phyloP scores from a whole-genome alignment of 2,888 invertebrate species.

The Gordius sp. region DNA sequence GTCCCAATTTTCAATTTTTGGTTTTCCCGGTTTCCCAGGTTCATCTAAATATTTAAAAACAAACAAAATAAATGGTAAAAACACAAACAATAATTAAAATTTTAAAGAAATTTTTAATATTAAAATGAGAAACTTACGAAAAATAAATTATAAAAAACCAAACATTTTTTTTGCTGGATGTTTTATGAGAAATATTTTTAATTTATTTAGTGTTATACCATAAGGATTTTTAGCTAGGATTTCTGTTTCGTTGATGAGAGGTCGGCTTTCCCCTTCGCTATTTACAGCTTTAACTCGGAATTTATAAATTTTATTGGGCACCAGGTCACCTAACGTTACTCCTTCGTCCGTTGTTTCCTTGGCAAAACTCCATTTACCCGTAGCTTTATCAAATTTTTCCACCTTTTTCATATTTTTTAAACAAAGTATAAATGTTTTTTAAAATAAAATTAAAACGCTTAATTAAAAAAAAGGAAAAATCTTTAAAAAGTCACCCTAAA shows the following conservation, averaged over 20 bases:
- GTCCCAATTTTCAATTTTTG: constrained; percentile 72
- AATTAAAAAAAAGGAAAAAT: too few species aligned
- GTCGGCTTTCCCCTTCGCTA: constrained; percentile 85
- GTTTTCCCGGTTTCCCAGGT: constrained; percentile 57
- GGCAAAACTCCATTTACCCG: constrained; percentile 48
- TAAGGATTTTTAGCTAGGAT: constrained; percentile 85
- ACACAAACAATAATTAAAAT: too few species aligned
- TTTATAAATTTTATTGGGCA: constrained; percentile 81
- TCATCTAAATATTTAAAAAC: constrained; percentile 44
- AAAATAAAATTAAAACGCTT: not conserved
- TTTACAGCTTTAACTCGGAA: constrained; percentile 88
- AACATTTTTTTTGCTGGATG: too few species aligned
- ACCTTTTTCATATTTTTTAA: constrained; percentile 14
- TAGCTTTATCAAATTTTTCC: constrained; percentile 84
- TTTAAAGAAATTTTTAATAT: constrained; percentile 14
- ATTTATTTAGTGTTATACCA: constrained; percentile 35
- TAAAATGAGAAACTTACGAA: not conserved
- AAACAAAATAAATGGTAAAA: constrained; percentile 17
- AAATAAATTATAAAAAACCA: constrained; percentile 1
- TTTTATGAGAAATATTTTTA: not conserved
- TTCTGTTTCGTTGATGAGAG: constrained; percentile 59
- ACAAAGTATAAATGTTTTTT: not conserved
- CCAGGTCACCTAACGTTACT: constrained; percentile 62
- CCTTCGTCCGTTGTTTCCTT: constrained; percentile 37
- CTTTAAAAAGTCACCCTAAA: too few species aligned